Percentiles rank a stretch among this genome's conserved stretches.
These are phyloP conservation scores for Coilia nasus DNA, from an alignment of 2,797 vertebrate species.

Conservation along the genomic window DNA sequence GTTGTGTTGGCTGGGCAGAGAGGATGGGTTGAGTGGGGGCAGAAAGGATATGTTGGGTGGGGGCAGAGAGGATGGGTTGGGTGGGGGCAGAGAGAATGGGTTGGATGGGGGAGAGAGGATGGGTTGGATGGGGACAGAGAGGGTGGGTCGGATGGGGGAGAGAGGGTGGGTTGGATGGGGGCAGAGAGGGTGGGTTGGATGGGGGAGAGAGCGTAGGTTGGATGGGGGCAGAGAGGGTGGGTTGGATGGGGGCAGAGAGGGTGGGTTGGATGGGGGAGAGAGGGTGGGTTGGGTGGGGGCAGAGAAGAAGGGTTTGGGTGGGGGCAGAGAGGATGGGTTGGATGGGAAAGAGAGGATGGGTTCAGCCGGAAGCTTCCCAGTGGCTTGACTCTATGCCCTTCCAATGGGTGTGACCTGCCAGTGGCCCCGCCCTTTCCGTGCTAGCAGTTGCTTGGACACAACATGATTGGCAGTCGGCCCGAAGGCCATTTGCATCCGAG, in stretches of 20 bases:
- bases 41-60: not conserved
- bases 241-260: constrained; percentile 24
- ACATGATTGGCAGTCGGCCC: constrained; percentile 72
- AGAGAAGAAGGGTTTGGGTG: not conserved
- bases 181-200: not conserved
- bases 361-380: too few species aligned
- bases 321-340: not conserved
- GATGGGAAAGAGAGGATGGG: not conserved
- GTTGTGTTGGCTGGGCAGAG: not conserved
- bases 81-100: not conserved
- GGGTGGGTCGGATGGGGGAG: not conserved
- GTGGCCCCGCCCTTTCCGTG: constrained; percentile 54
- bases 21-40: not conserved
- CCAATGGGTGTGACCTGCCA: constrained; percentile 46
- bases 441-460: constrained; percentile 61
- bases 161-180: not conserved
- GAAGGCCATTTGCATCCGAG: constrained; percentile 73
- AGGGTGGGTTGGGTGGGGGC: not conserved
- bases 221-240: not conserved
- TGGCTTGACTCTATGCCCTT: not conserved
- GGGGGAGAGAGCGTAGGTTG: not conserved
- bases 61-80: not conserved
- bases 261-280: not conserved
- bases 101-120: not conserved
- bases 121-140: not conserved